Conservation (phyloP, 2,888 invertebrate species). For the Eucriotettix oculatus region DNA sequence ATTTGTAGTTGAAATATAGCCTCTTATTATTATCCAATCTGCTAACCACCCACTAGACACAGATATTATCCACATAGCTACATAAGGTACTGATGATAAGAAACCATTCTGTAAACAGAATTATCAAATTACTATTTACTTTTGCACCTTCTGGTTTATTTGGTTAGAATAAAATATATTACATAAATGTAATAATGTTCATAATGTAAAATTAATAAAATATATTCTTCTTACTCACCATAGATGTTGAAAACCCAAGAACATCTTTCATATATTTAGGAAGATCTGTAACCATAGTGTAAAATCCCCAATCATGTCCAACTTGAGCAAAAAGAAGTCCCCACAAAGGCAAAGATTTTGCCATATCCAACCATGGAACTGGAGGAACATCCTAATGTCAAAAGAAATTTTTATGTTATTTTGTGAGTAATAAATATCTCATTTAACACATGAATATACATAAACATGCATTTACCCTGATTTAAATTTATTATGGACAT, state of each 20-base stretch:
- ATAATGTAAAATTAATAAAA: no score
- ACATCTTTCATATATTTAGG: conserved; percentile 54
- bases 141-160: no score
- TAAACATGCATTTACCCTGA: no score
- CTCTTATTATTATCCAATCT: conserved; percentile 45
- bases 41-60: conserved; percentile 46
- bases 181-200: no score
- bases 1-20: conserved; percentile 35
- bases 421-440: no score
- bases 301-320: conserved; percentile 54
- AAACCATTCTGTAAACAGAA: conserved; percentile 31
- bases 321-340: conserved; percentile 27
- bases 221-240: no score
- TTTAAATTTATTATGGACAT: no score
- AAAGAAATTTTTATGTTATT: conserved; percentile 12
- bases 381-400: conserved; percentile 32
- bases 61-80: conserved; percentile 48
- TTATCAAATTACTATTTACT: background rate
- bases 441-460: no score
- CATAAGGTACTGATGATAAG: conserved; percentile 44
- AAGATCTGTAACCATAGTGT: conserved; percentile 51
- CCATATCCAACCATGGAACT: conserved; percentile 54
- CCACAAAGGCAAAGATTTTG: conserved; percentile 29
- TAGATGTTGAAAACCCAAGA: conserved; percentile 36
- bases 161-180: no score